Evolutionary conservation across 2,888 invertebrate genomes (phyloP).

Genomic region (Polydrusus tereticollis): DNA sequence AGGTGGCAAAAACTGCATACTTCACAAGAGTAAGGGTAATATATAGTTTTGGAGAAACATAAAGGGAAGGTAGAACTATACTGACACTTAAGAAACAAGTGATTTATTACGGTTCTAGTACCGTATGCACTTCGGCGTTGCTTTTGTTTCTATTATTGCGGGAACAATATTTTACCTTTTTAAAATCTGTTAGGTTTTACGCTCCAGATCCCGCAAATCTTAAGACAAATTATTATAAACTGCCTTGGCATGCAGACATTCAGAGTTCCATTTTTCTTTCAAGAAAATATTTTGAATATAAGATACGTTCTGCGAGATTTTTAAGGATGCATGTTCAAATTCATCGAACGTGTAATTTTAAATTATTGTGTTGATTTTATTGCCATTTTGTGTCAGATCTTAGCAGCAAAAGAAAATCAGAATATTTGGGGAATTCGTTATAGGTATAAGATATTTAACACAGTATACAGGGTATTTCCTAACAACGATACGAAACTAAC

Average conservation of each 20-base stretch:
- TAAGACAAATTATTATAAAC: slow-evolving; percentile 16
- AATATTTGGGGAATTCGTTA: no score
- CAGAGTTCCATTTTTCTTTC: background rate
- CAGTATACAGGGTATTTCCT: no score
- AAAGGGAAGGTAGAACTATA: slow-evolving; percentile 16
- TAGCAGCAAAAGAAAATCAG: no score
- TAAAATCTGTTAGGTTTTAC: slow-evolving; percentile 10
- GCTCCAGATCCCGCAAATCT: slow-evolving; percentile 7
- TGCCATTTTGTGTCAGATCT: no score
- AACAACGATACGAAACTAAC: no score
- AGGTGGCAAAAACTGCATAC: slow-evolving; percentile 9
- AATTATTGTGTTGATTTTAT: no score
- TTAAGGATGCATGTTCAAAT: no score
- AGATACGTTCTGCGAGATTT: no score
- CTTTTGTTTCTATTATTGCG: slow-evolving; percentile 22
- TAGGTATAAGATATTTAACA: no score
- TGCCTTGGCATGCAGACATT: background rate
- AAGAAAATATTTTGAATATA: background rate
- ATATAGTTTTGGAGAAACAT: slow-evolving; percentile 18
- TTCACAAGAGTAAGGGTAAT: background rate
- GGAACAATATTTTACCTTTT: slow-evolving; percentile 21
- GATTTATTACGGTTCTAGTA: slow-evolving; percentile 7
- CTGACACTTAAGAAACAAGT: slow-evolving; percentile 23
- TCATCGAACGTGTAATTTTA: no score
- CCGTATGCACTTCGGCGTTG: slow-evolving; percentile 12